Conservation (phyloP, 2,797 vertebrate species). For the Paguma larvata region DNA sequence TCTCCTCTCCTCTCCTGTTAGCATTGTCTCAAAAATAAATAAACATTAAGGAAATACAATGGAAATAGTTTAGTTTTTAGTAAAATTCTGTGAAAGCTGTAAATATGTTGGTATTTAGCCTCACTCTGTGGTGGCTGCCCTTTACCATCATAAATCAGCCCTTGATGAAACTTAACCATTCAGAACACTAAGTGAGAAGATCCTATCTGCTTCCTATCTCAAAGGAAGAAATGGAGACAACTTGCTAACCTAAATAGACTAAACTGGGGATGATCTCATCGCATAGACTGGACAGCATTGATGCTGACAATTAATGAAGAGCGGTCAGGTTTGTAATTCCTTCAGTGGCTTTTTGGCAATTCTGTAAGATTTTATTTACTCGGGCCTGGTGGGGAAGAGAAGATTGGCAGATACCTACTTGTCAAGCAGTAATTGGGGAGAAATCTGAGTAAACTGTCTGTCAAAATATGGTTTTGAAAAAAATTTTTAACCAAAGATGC, state of each 20-base stretch:
- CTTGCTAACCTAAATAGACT: neutral
- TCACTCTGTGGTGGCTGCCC: neutral
- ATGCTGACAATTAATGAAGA: neutral
- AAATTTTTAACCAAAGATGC: neutral
- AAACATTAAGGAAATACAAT: neutral
- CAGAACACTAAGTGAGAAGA: neutral
- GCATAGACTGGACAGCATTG: neutral
- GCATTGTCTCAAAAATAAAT: no score
- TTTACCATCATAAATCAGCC: neutral
- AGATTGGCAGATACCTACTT: neutral
- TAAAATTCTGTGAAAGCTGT: neutral
- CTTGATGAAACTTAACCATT: neutral
- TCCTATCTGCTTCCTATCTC: neutral
- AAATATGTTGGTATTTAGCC: neutral
- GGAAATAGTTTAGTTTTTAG: neutral
- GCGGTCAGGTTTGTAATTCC: neutral
- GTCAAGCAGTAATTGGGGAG: neutral
- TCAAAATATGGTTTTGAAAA: neutral
- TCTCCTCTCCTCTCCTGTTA: no score
- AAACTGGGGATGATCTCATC: neutral
- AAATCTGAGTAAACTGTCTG: neutral
- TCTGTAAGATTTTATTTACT: neutral
- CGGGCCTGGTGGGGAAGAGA: neutral
- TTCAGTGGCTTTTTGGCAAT: neutral
- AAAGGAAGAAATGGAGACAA: neutral